Evolutionary conservation across 2,797 vertebrate genomes (phyloP).

Genomic region (Falco biarmicus): DNA sequence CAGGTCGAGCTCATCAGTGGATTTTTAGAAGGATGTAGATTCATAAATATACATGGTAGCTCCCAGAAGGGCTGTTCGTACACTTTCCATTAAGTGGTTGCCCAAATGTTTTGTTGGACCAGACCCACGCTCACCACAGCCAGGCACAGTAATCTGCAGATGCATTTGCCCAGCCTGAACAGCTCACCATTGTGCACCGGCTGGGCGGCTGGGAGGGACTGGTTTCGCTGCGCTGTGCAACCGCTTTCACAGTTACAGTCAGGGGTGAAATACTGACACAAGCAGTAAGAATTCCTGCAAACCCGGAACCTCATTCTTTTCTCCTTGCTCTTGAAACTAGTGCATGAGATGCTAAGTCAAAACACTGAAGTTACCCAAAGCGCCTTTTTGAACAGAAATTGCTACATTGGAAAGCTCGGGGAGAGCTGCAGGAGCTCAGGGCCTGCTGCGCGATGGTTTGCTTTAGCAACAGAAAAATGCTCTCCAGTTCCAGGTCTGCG

Average conservation of each 20-base stretch:
- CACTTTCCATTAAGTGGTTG: not conserved
- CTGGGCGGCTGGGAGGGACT: not conserved
- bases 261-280: not conserved
- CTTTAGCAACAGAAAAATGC: not conserved
- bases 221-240: not conserved
- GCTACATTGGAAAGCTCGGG: not conserved
- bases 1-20: not conserved
- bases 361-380: not conserved
- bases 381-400: not conserved
- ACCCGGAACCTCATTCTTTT: not conserved
- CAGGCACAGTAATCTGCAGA: not conserved
- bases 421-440: not conserved
- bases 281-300: rapidly evolving
- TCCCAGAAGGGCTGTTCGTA: not conserved
- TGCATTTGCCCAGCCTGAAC: not conserved
- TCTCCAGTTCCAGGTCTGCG: not conserved
- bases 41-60: rapidly evolving
- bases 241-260: not conserved
- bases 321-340: not conserved
- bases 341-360: not conserved
- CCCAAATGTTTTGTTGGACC: not conserved
- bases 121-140: rapidly evolving
- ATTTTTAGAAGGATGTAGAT: not conserved
- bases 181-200: not conserved
- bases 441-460: not conserved